Evolutionary conservation across 2,797 vertebrate genomes (phyloP).

Genomic region (Centroberyx gerrardi): DNA sequence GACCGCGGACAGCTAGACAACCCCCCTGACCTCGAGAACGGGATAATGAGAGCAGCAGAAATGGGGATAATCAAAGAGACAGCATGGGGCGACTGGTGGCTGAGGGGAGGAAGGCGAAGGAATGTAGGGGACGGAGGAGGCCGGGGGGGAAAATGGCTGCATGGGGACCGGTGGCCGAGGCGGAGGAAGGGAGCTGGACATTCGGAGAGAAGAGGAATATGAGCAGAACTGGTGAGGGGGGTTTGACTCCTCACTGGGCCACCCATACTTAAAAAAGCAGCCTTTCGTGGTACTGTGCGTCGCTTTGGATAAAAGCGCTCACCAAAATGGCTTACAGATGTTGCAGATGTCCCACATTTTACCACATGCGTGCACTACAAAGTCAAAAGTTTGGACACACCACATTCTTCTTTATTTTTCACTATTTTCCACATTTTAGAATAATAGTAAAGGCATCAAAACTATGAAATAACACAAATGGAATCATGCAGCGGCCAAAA

Average conservation of each 20-base stretch:
- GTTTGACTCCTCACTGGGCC: background rate
- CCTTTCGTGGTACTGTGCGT: background rate
- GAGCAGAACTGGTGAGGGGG: background rate
- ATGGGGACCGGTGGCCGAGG: slow-evolving; percentile 34
- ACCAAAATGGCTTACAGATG: too few relatives aligned
- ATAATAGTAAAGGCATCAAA: too few relatives aligned
- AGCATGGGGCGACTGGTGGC: slow-evolving; percentile 55
- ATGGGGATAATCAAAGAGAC: slow-evolving; percentile 70
- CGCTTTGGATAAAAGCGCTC: background rate
- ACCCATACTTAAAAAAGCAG: background rate
- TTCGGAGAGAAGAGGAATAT: slow-evolving; percentile 20
- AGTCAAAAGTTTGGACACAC: too few relatives aligned
- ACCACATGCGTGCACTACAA: too few relatives aligned
- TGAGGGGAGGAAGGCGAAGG: background rate
- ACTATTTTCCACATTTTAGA: too few relatives aligned
- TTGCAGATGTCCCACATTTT: background rate
- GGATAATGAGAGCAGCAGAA: slow-evolving; percentile 60
- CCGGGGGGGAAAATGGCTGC: slow-evolving; percentile 24
- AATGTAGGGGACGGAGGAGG: slow-evolving; percentile 6
- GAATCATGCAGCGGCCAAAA: too few relatives aligned
- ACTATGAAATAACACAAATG: too few relatives aligned
- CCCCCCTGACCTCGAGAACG: slow-evolving; percentile 61
- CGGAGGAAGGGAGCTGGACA: slow-evolving; percentile 23
- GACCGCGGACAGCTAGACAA: slow-evolving; percentile 51
- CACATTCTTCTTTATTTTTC: too few relatives aligned